phyloP scores from a whole-genome alignment of 2,797 vertebrate species.

The Malurus splendens region DNA sequence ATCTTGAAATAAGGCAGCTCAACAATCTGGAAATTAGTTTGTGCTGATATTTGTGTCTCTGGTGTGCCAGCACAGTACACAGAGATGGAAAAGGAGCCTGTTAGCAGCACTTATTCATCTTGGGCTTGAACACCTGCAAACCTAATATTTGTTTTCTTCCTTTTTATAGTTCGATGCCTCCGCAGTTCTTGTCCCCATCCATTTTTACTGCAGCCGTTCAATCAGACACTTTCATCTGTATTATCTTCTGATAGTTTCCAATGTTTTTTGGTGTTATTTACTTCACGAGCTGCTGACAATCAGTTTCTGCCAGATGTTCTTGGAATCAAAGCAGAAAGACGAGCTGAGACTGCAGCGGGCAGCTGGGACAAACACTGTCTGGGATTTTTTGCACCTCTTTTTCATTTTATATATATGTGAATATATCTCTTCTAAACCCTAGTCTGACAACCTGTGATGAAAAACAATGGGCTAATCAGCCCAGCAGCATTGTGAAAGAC shows the following conservation, averaged over 20 bases:
- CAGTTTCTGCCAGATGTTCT: neutral
- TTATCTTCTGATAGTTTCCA: neutral
- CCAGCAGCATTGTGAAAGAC: rapidly evolving
- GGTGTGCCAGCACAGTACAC: neutral
- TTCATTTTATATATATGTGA: neutral
- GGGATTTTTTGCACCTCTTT: neutral
- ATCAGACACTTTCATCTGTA: neutral
- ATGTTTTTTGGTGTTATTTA: neutral
- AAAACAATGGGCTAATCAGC: neutral
- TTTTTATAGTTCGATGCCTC: neutral
- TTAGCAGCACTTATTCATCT: neutral
- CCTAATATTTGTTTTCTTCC: neutral
- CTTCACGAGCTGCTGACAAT: neutral
- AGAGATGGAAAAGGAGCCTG: neutral
- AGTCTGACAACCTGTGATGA: neutral
- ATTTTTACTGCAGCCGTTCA: neutral
- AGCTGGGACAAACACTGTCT: neutral
- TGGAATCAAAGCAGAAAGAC: neutral
- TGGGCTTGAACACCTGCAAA: neutral
- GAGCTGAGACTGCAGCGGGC: neutral
- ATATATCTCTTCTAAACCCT: neutral
- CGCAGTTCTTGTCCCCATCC: neutral
- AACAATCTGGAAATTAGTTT: neutral
- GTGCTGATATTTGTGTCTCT: neutral
- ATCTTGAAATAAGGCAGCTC: neutral